These are phyloP conservation scores for Onychostruthus taczanowskii DNA, from an alignment of 2,113 vertebrate species.

Conservation along the genomic window DNA sequence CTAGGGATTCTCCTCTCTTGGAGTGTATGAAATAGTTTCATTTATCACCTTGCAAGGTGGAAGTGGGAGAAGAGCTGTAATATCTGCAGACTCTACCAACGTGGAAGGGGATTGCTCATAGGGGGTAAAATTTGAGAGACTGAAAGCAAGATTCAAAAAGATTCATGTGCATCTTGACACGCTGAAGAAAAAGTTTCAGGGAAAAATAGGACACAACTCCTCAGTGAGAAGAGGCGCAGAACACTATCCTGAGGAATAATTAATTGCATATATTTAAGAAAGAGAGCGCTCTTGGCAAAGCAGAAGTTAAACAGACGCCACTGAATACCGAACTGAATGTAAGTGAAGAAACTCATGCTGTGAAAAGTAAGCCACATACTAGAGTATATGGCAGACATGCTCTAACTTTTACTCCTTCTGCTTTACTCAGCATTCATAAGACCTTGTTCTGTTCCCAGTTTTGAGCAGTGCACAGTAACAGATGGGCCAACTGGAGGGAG, in stretches of 20 bases:
- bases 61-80: background rate
- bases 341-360: slow-evolving; percentile 1
- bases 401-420: slow-evolving; percentile 30
- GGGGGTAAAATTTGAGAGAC: background rate
- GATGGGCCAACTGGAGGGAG: slow-evolving; percentile 39
- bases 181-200: background rate
- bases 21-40: background rate
- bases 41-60: background rate
- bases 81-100: background rate
- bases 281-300: slow-evolving; percentile 33
- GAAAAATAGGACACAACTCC: background rate
- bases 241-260: slow-evolving; percentile 37
- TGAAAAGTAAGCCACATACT: slow-evolving; percentile 40
- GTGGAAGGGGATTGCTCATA: background rate
- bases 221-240: background rate
- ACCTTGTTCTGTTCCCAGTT: slow-evolving; percentile 27
- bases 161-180: background rate
- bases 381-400: background rate
- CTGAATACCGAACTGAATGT: background rate
- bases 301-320: slow-evolving; percentile 35
- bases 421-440: slow-evolving; percentile 40
- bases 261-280: slow-evolving; percentile 35
- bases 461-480: slow-evolving; percentile 10
- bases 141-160: background rate
- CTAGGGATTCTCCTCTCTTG: background rate